A percentile compares a stretch with the other conserved stretches of the same genome.
Evolutionary conservation across 1,140 invertebrate genomes (phyloP).

Genomic region (Ceratosolen fusciceps): DNA sequence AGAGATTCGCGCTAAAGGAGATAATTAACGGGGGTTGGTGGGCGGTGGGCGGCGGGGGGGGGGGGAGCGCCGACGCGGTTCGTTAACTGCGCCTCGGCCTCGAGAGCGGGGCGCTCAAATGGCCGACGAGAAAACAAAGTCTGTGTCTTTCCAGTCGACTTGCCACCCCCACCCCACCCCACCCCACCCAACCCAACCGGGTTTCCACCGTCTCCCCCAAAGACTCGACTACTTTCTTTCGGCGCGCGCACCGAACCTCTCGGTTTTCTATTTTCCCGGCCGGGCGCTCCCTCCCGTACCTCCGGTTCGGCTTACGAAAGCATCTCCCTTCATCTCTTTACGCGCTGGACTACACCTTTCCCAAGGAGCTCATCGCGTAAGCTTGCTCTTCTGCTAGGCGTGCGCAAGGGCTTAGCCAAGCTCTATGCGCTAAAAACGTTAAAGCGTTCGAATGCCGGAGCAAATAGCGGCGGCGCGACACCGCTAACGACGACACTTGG

Average conservation of each 20-base stretch:
- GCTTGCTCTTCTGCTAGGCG: no score
- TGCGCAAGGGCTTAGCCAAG: no score
- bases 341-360: no score
- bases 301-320: not conserved
- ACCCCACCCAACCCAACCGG: not conserved
- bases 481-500: no score
- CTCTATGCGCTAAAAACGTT: no score
- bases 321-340: not conserved
- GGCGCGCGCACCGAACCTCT: not conserved
- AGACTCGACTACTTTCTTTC: slow-evolving; percentile 33
- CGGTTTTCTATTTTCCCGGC: slow-evolving; percentile 16
- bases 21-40: no score
- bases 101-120: not conserved
- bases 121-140: slow-evolving; percentile 26
- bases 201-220: no score
- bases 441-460: no score
- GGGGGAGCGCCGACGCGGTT: not conserved
- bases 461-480: no score
- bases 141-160: not conserved
- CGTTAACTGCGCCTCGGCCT: slow-evolving; percentile 3
- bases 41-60: not conserved
- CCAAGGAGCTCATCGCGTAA: no score
- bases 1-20: not conserved
- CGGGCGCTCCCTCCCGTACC: not conserved
- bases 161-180: slow-evolving; percentile 10